A percentile compares a stretch with the other conserved stretches of the same genome.
phyloP scores from a whole-genome alignment of 2,797 vertebrate species.

The Pangasius mekongensis region DNA sequence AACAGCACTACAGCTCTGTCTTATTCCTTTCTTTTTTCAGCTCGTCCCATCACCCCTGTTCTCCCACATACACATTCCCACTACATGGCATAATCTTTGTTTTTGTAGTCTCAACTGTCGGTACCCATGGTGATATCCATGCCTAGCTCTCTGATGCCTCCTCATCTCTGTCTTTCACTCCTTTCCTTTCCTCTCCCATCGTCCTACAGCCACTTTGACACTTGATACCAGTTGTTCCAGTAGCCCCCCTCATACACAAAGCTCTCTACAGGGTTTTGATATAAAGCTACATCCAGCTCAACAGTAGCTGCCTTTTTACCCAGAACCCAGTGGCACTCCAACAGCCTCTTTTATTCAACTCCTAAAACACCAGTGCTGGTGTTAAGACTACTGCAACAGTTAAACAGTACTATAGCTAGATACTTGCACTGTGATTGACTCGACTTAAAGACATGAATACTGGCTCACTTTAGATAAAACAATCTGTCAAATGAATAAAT shows the following conservation, averaged over 20 bases:
- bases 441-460: not conserved
- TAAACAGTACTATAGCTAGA: not conserved
- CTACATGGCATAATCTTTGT: constrained; percentile 65
- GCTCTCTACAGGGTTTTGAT: constrained; percentile 27
- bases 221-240: constrained; percentile 55
- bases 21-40: constrained; percentile 24
- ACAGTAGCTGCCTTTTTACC: constrained; percentile 16
- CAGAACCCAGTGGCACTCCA: constrained; percentile 14
- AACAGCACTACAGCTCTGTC: constrained; percentile 34
- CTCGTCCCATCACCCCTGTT: constrained; percentile 33
- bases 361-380: not conserved
- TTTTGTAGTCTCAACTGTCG: constrained; percentile 61
- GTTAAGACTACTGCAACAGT: not conserved
- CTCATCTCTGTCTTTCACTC: constrained; percentile 26
- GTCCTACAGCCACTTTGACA: constrained; percentile 42
- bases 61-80: constrained; percentile 59
- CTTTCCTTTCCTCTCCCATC: constrained; percentile 32
- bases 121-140: constrained; percentile 61
- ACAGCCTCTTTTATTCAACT: constrained; percentile 2
- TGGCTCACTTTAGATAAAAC: not conserved
- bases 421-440: not conserved
- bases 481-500: not conserved
- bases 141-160: constrained; percentile 48
- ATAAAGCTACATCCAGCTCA: constrained; percentile 32
- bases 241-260: constrained; percentile 14